Base-by-base conservation (phyloP, 2,888 invertebrate genomes). In the Noctua pronuba region DNA sequence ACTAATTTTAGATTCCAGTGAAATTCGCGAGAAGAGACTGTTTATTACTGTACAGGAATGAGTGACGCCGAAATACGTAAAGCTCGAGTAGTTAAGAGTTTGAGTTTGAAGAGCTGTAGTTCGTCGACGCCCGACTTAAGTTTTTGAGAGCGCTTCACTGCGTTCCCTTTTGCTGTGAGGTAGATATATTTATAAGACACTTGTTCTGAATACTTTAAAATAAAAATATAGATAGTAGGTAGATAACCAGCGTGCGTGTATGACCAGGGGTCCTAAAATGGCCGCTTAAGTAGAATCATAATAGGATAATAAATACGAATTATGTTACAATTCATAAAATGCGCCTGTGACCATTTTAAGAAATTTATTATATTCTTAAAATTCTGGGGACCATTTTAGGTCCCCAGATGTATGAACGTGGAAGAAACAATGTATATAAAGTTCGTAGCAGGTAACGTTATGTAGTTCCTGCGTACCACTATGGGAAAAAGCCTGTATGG, bases 21-120 rank as follows among this genome's bases (percentile, higher is more conserved):
- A 62, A 80, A 72, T 77, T 44, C 49, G 38, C 66, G 46, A 38
- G 28, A 70, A 78, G 60, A 74, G 73, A 70, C 77, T 67, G 70
- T 79, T 85, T 71, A 75, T 75, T 76, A 85, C 73, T 77, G 58
- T 65, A 41, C 41, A 79, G 75, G 71, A 80, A 79, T 86, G 74
- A 76, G 77, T 86, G 75, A 75, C 66, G 70, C 28, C 62, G 55
- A 73, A 86, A 80, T 52, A 84, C 73, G 77, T 85, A 75, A 76
- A 58, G 38, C 64, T 58, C n/a, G 44, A 60, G 44, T 62, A 75
- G 62, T 85, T 75, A 64, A n/a, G 62, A 60, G 73, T 76, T 74
- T 16, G 60, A 83, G 72, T 85, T 82, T 41, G 35, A 64, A 75
- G 72, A n/a, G 68, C 41, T 49, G 58, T 65, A 81, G 79, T 83